Conservation (phyloP, 2,797 vertebrate genomes). For the Intellagama lesueurii region DNA sequence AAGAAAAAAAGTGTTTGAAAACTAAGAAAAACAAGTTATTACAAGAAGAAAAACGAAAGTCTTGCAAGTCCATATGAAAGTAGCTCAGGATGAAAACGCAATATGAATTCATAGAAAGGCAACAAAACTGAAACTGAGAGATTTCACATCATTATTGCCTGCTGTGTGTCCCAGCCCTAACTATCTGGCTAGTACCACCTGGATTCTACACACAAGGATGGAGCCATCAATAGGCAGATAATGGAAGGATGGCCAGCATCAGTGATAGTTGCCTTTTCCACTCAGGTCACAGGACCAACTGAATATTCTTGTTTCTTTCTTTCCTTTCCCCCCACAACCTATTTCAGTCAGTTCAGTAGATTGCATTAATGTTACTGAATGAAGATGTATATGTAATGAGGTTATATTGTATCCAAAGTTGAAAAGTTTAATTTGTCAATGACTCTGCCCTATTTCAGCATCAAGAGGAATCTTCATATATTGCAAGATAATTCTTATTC, state of each 20-base stretch:
- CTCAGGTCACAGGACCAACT: not conserved
- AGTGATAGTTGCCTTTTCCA: not conserved
- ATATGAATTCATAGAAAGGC: too few species aligned
- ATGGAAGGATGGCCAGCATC: not conserved
- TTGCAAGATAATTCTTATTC: not conserved
- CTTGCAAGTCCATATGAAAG: too few species aligned
- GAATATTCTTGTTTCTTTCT: not conserved
- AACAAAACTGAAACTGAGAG: too few species aligned
- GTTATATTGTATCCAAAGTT: slow-evolving; percentile 5
- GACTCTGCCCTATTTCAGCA: slow-evolving; percentile 19
- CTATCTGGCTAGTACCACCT: not conserved
- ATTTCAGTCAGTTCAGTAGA: not conserved
- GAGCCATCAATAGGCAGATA: not conserved
- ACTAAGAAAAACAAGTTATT: too few species aligned
- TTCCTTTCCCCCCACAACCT: too few species aligned
- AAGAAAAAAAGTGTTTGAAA: too few species aligned
- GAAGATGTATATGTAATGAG: not conserved
- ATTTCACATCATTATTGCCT: too few species aligned
- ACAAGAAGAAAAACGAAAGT: too few species aligned
- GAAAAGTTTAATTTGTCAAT: slow-evolving; percentile 32
- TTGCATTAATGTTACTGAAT: slow-evolving; percentile 5
- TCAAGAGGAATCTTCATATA: not conserved
- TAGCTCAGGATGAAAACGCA: too few species aligned
- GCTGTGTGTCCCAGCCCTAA: not conserved
- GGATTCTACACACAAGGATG: not conserved